These are phyloP conservation scores for Oscarella lobularis DNA, from an alignment of 37 sponge, comb jelly and placozoan species.

Conservation along the genomic window DNA sequence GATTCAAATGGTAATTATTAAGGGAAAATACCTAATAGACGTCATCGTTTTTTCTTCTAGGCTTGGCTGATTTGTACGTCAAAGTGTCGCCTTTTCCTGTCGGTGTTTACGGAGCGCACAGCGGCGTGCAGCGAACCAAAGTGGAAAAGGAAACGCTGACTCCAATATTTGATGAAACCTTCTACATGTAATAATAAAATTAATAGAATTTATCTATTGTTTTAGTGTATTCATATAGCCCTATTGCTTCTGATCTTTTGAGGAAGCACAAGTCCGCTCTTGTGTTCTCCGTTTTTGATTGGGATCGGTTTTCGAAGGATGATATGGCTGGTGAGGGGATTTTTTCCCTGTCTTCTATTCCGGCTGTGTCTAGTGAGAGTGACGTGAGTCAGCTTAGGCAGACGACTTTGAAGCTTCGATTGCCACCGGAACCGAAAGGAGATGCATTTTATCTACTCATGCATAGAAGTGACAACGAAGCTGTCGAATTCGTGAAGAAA, in stretches of 20 bases:
- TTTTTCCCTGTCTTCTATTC: background rate
- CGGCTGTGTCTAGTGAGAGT: background rate
- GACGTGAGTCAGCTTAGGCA: background rate
- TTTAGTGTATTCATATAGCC: background rate
- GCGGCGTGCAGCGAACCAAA: background rate
- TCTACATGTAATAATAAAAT: constrained; percentile 3
- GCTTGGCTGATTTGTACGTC: no score
- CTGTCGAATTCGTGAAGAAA: background rate
- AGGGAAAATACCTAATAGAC: no score
- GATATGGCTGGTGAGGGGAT: background rate
- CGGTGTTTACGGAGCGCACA: no score
- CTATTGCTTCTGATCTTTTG: no score
- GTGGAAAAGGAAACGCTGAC: background rate
- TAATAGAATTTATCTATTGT: background rate
- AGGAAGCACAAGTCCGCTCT: no score
- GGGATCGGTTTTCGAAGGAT: constrained; percentile 1
- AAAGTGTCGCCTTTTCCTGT: no score
- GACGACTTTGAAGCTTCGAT: background rate
- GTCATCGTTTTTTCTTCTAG: no score
- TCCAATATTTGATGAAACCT: background rate
- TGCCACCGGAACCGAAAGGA: background rate
- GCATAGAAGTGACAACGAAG: background rate
- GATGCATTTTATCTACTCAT: background rate
- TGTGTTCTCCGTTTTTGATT: background rate
- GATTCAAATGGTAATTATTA: background rate